Percentiles rank a stretch among this genome's conserved stretches.
Conservation (phyloP, 2,888 invertebrate species). For the Cryptus armator region DNA sequence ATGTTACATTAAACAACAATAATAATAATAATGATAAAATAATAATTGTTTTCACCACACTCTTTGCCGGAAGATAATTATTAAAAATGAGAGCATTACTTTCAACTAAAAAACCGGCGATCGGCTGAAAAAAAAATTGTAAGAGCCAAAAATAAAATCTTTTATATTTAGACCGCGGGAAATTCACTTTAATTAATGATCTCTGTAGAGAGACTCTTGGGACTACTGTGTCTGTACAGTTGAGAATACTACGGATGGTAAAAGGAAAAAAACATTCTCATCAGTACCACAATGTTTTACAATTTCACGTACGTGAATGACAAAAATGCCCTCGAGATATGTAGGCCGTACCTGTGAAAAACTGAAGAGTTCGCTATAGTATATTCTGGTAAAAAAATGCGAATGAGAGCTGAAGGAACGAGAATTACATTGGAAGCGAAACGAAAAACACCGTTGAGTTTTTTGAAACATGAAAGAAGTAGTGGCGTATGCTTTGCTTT, state of each 20-base stretch:
- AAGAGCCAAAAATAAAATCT: background rate
- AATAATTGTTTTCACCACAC: background rate
- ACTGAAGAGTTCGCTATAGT: slow-evolving; percentile 5
- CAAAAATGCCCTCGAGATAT: background rate
- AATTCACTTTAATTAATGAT: slow-evolving; percentile 4
- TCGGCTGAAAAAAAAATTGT: background rate
- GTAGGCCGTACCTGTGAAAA: slow-evolving; percentile 5
- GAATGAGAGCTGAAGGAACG: background rate
- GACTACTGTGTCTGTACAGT: background rate
- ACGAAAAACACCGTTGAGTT: slow-evolving; percentile 7
- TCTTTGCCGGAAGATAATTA: background rate
- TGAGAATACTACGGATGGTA: background rate
- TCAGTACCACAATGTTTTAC: background rate
- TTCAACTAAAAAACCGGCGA: background rate
- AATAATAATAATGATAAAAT: background rate
- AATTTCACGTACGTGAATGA: background rate
- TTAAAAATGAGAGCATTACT: background rate
- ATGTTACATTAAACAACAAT: no score
- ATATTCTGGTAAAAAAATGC: slow-evolving; percentile 7
- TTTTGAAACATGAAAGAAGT: background rate
- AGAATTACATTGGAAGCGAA: slow-evolving; percentile 19
- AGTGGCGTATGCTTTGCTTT: slow-evolving; percentile 19
- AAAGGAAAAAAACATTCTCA: background rate
- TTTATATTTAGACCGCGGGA: background rate
- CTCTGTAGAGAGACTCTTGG: background rate